A percentile compares a stretch with the other conserved stretches of the same genome.
phyloP scores from a whole-genome alignment of 2,113 vertebrate genomes.

The Nycticebus coucang region DNA sequence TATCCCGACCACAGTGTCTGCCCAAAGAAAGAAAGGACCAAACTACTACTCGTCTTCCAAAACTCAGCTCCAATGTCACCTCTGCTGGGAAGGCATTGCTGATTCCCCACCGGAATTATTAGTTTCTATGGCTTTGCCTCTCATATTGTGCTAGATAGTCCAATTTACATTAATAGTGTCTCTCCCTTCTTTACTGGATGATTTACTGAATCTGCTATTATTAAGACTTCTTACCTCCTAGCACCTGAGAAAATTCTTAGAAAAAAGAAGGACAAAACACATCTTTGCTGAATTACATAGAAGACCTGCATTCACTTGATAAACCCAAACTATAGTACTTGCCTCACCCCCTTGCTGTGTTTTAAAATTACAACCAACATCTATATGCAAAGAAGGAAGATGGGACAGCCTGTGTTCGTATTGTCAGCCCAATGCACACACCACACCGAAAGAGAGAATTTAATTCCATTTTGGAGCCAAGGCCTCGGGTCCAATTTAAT shows the following conservation, averaged over 20 bases:
- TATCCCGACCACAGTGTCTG: not conserved
- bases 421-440: not conserved
- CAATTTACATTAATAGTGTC: not conserved
- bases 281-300: not conserved
- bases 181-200: not conserved
- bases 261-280: not conserved
- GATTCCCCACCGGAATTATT: not conserved
- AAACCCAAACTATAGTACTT: not conserved
- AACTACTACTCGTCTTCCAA: not conserved
- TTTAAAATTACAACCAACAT: conserved; percentile 5
- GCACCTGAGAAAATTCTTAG: not conserved
- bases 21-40: not conserved
- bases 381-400: conserved; percentile 16
- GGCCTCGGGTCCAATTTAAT: conserved; percentile 60
- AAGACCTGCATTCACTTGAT: not conserved
- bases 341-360: not conserved
- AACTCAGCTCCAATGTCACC: not conserved
- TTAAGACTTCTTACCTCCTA: not conserved
- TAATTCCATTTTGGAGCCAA: conserved; percentile 22
- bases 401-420: not conserved
- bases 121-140: not conserved
- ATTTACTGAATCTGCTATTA: not conserved
- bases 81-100: not conserved
- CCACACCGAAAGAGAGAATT: conserved; percentile 20
- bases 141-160: not conserved